Evolutionary conservation across 2,888 invertebrate genomes (phyloP), one percentile per base, ranked within the genome.

Genomic region (Plebejus melissa): DNA sequence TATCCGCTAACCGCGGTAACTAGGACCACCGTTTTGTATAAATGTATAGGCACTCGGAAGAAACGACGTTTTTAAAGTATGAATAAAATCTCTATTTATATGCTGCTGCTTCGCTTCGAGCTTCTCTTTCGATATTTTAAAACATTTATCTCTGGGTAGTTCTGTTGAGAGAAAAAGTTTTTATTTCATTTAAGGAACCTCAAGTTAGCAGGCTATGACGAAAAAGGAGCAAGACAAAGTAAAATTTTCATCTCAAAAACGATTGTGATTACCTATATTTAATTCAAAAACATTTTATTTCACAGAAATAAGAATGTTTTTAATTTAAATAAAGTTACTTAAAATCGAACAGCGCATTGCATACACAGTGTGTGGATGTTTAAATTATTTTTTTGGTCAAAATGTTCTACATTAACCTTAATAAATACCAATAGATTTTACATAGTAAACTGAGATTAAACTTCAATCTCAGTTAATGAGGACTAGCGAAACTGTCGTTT

Each of bases 71-170:
- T 79, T 80, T 79, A 81, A 81, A 81, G 80, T 80, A 82, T 82
- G 81, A 81, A 81, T 81, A 81, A 81, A 81, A 80, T 81, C 79
- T 78, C 80, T 81, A 81, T 81, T 81, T 81, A 80, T 80, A 80
- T 81, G 78, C 80, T 77, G 76, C 78, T 75, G 78, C 79, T 80
- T 79, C 78, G 71, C 76, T 78, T 60, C 78, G 79, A 76, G 79
- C 78, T 79, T 78, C 78, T 71, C 76, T 75, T 78, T 78, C 78
- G 77, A 80, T 78, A 85, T 74, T 74, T 76, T 72, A 74, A 75
- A 76, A 70, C 54, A 58, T 76, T 69, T 76, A 74, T 60, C 16
- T 69, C 57, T 71, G 38, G 60, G 70, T 41, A 60, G 46, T 50
- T 57, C 11, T 28, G 46, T 76, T 69, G 50, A 74, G 65, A 50